Base-by-base conservation (phyloP, 2,113 vertebrate species). In the Dryoscopus gambensis region DNA sequence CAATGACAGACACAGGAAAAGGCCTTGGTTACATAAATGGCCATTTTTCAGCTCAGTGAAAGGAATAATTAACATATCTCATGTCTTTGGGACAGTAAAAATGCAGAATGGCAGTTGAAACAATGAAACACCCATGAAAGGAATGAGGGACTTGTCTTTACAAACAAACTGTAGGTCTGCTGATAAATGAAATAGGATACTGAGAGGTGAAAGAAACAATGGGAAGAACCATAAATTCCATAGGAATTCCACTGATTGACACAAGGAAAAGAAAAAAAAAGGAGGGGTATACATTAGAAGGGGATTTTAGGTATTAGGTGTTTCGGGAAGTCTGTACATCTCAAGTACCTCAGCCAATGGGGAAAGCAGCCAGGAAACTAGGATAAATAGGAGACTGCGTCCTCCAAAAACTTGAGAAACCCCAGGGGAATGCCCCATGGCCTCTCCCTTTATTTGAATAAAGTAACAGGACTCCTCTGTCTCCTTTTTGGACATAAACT, bases 21-120 rank as follows among this genome's bases (percentile, higher is more conserved):
- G 15, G 10, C 30, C 44, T 63, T 2, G 3, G 5, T 33, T 71
- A n/a, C 16, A 1, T 14, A 59, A 49, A 6, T 3, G 1, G 22
- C 16, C 23, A 9, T 35, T 89, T 88, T 68, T 83, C 63, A 77
- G 14, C 53, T 65, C 30, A 30, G 7, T 47, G 27, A 47, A 70
- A 69, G 27, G 44, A 68, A 37, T 76, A 68, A 91, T 69, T 59
- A 59, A 39, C 22, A n/a, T 20, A 20, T 53, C 20, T 73, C 15
- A 3, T 25, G 13, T 56, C 40, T 63, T 42, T 31, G 44, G 12
- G 50, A 39, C 33, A 52, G 13, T 1, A 3, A 75, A 83, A 56
- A 56, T 14, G 15, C n/a, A 74, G 23, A 8, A 7, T 22, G 44
- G 25, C 30, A 30, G 24, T 15, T 79, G 24, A 53, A 64, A 64